These are phyloP conservation scores for Habropoda laboriosa DNA, from an alignment of 1,140 invertebrate species.

Conservation along the genomic window DNA sequence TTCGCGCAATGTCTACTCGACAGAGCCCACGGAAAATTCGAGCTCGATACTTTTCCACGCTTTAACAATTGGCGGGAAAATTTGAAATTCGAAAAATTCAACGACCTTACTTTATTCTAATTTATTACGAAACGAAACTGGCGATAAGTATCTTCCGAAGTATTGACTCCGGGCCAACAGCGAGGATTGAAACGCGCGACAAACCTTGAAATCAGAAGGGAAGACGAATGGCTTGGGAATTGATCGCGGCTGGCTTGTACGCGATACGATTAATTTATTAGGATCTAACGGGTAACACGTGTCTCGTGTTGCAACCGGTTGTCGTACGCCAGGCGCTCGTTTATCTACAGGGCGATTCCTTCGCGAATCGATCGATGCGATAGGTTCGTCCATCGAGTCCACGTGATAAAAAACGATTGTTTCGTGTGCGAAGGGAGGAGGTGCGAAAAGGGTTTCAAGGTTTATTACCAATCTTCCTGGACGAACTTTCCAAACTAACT, in stretches of 20 bases:
- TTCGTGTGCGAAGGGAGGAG: neutral
- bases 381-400: neutral
- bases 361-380: neutral
- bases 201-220: conserved; percentile 29
- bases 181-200: neutral
- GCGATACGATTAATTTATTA: conserved; percentile 69
- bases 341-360: neutral
- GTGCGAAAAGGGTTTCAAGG: conserved; percentile 2
- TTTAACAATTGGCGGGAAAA: too few relatives aligned
- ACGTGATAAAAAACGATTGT: neutral
- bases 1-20: too few relatives aligned
- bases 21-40: too few relatives aligned
- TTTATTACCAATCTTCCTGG: neutral
- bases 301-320: conserved; percentile 23
- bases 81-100: too few relatives aligned
- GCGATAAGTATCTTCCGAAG: neutral
- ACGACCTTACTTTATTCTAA: too few relatives aligned
- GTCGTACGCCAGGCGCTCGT: neutral
- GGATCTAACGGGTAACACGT: conserved; percentile 47
- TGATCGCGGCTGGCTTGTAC: conserved; percentile 8
- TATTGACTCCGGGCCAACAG: neutral
- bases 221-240: conserved; percentile 24
- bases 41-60: too few relatives aligned
- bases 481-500: too few relatives aligned
- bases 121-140: too few relatives aligned